Evolutionary conservation across 1,140 invertebrate species (phyloP).

Genomic region (Sitophilus oryzae): DNA sequence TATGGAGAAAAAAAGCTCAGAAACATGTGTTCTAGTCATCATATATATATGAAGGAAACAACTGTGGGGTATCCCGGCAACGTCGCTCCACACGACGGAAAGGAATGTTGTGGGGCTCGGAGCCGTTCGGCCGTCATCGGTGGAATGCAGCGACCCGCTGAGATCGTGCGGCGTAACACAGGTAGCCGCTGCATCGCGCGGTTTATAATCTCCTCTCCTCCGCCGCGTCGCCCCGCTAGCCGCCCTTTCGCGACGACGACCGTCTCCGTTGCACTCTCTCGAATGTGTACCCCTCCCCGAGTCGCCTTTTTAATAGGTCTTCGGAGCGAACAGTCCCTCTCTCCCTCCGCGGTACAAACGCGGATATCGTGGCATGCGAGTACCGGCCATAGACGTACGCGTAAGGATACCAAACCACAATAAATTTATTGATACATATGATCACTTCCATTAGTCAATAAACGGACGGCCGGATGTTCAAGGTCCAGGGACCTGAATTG

Average conservation of each 20-base stretch:
- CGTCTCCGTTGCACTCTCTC: too few species aligned
- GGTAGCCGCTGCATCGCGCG: slow-evolving; percentile 38
- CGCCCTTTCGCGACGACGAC: too few species aligned
- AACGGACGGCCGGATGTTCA: too few species aligned
- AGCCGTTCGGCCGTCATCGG: slow-evolving; percentile 21
- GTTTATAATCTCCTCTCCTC: slow-evolving; percentile 21
- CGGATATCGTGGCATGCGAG: slow-evolving; percentile 14
- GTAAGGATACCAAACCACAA: too few species aligned
- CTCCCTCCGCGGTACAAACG: slow-evolving; percentile 17
- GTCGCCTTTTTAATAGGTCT: slow-evolving; percentile 11
- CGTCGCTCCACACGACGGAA: slow-evolving; percentile 8
- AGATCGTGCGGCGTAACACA: slow-evolving; percentile 42
- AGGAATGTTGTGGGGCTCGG: slow-evolving; percentile 29
- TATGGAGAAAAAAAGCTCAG: too few species aligned
- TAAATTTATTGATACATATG: too few species aligned
- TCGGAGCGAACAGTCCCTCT: slow-evolving; percentile 5
- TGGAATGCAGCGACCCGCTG: slow-evolving; percentile 38
- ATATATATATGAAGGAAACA: too few species aligned
- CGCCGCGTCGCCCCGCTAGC: slow-evolving; percentile 1
- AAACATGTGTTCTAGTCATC: too few species aligned
- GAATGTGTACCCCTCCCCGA: too few species aligned
- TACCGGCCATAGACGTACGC: slow-evolving; percentile 14
- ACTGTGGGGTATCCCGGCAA: too few species aligned
- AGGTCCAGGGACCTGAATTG: too few species aligned
- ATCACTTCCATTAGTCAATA: too few species aligned